phyloP scores from a whole-genome alignment of 2,888 invertebrate species.

The Coelopa pilipes region DNA sequence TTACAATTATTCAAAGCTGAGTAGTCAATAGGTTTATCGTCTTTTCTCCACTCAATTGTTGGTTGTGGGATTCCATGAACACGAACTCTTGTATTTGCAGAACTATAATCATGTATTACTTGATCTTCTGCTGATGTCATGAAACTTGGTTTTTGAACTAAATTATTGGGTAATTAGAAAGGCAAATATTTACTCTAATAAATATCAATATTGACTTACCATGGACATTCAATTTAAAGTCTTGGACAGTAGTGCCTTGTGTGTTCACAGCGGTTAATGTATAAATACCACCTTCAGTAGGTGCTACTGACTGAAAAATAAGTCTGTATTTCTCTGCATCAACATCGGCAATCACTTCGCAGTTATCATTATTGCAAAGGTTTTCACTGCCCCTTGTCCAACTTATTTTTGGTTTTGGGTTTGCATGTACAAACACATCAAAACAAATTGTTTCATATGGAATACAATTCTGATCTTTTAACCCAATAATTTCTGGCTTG shows the following conservation, averaged over 20 bases:
- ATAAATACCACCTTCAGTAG: slow-evolving; percentile 83
- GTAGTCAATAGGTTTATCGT: slow-evolving; percentile 73
- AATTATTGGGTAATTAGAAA: slow-evolving; percentile 28
- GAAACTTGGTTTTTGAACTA: slow-evolving; percentile 82
- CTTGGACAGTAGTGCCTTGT: slow-evolving; percentile 76
- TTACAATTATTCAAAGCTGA: slow-evolving; percentile 66
- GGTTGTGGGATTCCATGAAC: slow-evolving; percentile 87
- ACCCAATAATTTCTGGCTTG: slow-evolving; percentile 81
- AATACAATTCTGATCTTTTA: slow-evolving; percentile 77
- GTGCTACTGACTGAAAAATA: slow-evolving; percentile 75
- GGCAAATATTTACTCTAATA: slow-evolving; percentile 52
- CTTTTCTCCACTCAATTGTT: slow-evolving; percentile 81
- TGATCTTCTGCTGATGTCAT: slow-evolving; percentile 77
- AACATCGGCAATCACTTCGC: slow-evolving; percentile 66
- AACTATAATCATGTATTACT: slow-evolving; percentile 77
- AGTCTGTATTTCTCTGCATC: slow-evolving; percentile 71
- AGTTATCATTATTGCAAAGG: slow-evolving; percentile 65
- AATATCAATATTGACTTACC: slow-evolving; percentile 69
- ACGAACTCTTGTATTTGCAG: slow-evolving; percentile 76
- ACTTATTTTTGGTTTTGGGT: slow-evolving; percentile 88
- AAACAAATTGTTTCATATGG: slow-evolving; percentile 84
- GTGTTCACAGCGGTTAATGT: slow-evolving; percentile 82
- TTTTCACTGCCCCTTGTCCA: slow-evolving; percentile 72
- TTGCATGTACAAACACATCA: slow-evolving; percentile 84
- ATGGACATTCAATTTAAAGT: slow-evolving; percentile 77